Evolutionary conservation across 2,888 invertebrate species (phyloP).

Genomic region (Coenonympha arcania): DNA sequence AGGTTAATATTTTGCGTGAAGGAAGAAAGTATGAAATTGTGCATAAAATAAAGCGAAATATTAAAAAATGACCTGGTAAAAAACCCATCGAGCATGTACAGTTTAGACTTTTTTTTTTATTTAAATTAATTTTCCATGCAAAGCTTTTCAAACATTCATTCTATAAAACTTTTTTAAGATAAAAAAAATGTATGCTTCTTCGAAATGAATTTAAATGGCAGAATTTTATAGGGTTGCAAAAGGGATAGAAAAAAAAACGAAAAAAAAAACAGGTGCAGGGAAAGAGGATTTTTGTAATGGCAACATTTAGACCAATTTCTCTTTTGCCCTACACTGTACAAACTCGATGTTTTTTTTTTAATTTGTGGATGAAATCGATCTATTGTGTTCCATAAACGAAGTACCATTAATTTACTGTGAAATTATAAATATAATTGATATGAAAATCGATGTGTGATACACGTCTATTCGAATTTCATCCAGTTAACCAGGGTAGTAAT

Average conservation of each 20-base stretch:
- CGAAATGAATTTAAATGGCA: not conserved
- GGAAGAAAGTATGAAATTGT: constrained; percentile 20
- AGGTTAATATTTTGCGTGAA: constrained; percentile 23
- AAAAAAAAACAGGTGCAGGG: constrained; percentile 48
- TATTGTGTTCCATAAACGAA: not conserved
- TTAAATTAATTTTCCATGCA: constrained; percentile 36
- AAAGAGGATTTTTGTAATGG: constrained; percentile 42
- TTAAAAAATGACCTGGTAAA: constrained; percentile 44
- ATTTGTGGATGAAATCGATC: constrained; percentile 22
- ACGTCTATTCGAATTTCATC: constrained; percentile 22
- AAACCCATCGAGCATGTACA: constrained; percentile 65
- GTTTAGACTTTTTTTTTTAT: constrained; percentile 33
- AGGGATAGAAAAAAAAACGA: constrained; percentile 19
- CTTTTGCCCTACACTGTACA: constrained; percentile 64
- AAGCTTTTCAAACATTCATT: constrained; percentile 10
- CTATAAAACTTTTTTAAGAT: not conserved
- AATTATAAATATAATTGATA: too few relatives aligned
- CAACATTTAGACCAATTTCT: constrained; percentile 56
- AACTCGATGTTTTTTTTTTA: constrained; percentile 50
- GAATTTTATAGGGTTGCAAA: constrained; percentile 18
- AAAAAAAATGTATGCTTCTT: not conserved
- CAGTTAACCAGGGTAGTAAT: constrained; percentile 43
- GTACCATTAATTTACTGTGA: too few relatives aligned
- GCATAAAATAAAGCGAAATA: constrained; percentile 28
- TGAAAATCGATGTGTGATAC: not conserved